Conservation (phyloP, 2,113 vertebrate species). For the Fukomys damarensis region DNA sequence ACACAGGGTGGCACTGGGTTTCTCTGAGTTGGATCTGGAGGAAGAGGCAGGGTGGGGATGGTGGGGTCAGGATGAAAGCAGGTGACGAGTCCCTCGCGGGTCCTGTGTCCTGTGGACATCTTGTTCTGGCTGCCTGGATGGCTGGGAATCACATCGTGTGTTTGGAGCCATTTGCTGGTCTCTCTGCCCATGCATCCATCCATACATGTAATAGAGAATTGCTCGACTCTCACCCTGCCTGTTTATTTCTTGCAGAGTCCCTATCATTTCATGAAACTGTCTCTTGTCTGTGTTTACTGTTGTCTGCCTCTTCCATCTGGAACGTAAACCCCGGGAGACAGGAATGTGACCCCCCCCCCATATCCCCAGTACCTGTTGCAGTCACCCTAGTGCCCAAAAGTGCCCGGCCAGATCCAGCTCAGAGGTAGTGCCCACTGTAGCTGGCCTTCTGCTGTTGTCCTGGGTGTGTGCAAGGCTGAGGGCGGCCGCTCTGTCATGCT, state of each 20-base stretch:
- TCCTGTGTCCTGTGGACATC: not conserved
- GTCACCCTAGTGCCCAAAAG: not conserved
- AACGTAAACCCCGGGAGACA: not conserved
- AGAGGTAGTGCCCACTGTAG: not conserved
- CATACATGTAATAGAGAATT: not conserved
- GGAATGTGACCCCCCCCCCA: not conserved
- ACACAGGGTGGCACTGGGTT: not conserved
- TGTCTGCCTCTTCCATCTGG: not conserved
- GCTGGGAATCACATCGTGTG: not conserved
- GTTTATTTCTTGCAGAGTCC: constrained; percentile 1
- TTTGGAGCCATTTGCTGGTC: not conserved
- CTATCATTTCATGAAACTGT: constrained; percentile 38
- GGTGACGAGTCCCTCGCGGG: no score
- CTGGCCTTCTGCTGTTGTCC: not conserved
- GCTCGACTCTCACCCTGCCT: not conserved
- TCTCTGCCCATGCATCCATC: not conserved
- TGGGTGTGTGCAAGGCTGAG: not conserved
- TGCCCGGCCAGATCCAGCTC: not conserved
- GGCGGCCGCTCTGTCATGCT: not conserved
- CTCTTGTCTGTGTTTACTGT: constrained; percentile 45
- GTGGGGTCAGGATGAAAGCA: not conserved
- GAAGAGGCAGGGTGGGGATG: not conserved
- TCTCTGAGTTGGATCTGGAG: not conserved
- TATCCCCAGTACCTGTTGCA: accelerated
- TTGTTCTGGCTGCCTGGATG: not conserved